Evolutionary conservation across 2,888 invertebrate genomes (phyloP).

Genomic region (Chrysodeixis includens): DNA sequence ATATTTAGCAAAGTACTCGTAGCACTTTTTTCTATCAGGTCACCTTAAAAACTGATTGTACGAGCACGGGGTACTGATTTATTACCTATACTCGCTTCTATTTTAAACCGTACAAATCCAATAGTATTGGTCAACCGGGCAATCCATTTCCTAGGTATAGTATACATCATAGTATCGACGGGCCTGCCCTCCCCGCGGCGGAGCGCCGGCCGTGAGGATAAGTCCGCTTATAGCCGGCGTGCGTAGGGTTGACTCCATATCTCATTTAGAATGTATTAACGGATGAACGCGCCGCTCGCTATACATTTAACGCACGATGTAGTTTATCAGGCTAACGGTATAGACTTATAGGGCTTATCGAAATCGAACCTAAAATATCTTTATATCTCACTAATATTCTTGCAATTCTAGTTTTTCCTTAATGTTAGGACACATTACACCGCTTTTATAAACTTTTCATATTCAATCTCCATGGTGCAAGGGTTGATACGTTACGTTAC

Average conservation of each 20-base stretch:
- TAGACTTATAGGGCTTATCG: not conserved
- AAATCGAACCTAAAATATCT: not conserved
- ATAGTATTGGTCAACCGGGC: not conserved
- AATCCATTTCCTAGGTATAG: not conserved
- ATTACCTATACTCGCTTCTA: no score
- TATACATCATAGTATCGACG: not conserved
- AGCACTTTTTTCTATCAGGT: not conserved
- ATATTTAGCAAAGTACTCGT: not conserved
- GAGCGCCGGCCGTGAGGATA: conserved; percentile 24
- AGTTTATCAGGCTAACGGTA: not conserved
- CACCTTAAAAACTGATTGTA: not conserved
- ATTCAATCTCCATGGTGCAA: not conserved
- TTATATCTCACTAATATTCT: no score
- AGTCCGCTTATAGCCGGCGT: conserved; percentile 31
- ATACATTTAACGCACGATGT: conserved; percentile 3
- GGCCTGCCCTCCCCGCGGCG: conserved; percentile 15
- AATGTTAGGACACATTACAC: not conserved
- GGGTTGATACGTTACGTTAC: not conserved
- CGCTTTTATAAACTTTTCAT: not conserved
- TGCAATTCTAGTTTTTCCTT: no score
- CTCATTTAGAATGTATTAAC: conserved; percentile 45
- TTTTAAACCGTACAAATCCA: not conserved
- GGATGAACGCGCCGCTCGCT: conserved; percentile 19
- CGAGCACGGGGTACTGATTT: no score
- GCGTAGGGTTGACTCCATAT: conserved; percentile 39